Evolutionary conservation across 1,140 invertebrate genomes (phyloP), one percentile per base, ranked within the genome.

Genomic region (Danaus plexippus): DNA sequence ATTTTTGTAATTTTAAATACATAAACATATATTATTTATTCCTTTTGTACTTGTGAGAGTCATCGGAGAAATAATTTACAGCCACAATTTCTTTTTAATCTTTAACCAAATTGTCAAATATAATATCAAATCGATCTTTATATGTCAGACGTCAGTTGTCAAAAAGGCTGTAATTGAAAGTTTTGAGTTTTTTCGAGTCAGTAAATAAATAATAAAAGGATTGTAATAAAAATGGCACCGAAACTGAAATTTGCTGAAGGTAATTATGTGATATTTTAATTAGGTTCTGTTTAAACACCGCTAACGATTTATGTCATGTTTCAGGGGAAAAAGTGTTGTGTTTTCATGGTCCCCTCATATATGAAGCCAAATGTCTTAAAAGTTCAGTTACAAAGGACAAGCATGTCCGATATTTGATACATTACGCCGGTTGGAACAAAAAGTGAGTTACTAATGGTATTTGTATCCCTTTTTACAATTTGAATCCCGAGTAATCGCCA

Each of bases 361-460:
- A 98, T 85, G 96, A 98, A 89, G 97, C 96, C 9, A 98, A 98
- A 91, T 97, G 96, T 85, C 87, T 98, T 9, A 96, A 97, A 85
- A 90, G 91, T 61, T 93, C 92, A 57, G 88, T 93, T 15, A 91
- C 91, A 8, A 95, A 94, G 73, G 95, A 97, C 63, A 96, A 96
- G 83, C 92, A 93, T 81, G 89, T 95, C 4, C 93, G 94, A 78
- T 98, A 98, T 88, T 92, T 96, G 18, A 97, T 98, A 64, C 97
- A 99, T 87, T 98, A 99, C 87, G 96, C 96, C 71, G 97, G 97
- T 8, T 98, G 97, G 97, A 98, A 97, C 85, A 98, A 98, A 90
- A 98, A 96, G 96, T 97, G 90, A 88, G 89, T 89, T 43, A 53
- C 11, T 7, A 32, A 32, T 32, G 22, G 22, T 6, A 32, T 32